Evolutionary conservation across 2,113 vertebrate genomes (phyloP), one percentile per base, ranked within the genome.

Genomic region (Pelodiscus sinensis): DNA sequence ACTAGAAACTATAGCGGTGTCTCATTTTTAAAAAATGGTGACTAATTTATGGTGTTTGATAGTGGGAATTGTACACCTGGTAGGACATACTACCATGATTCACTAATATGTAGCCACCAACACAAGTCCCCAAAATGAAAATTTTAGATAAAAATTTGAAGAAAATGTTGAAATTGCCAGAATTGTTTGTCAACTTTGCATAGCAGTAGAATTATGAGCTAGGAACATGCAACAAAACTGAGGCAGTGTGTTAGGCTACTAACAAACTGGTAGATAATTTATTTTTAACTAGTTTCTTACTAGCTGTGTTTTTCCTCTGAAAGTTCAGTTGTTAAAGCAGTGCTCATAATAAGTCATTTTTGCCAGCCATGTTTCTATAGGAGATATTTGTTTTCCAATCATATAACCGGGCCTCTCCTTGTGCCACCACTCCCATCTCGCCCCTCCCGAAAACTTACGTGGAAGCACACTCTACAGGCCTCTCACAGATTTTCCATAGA

Each of bases 371-470:
- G 27, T 77, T 77, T 44, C 73, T 77, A 15, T 44, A 50, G 35
- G 9, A 22, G 73, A 10, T 50, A 50, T 75, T 75, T 25, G 38
- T 38, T 75, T 25, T 50, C 38, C 65, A 21, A 18, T 71, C 8
- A 5, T 71, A 10, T 71, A 12, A 11, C 10, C 12, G 50, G 73
- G 44, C 38, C 73, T 25, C 38, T 71, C 65, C 9, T 16, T n/a
- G 18, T 71, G 18, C 65, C 65, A 19, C 31, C 31, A 35, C 65
- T 35, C n/a, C 65, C 65, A 19, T 16, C 25, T 27, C 12, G 4
- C 27, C 15, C n/a, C 9, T 3, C 4, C n/a, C 4, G 16, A 68
- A 68, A 38, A 44, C 35, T 44, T 44, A 22, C 1, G 2, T 2
- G 21, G 35, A 5, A 38, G 35, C 38, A 75, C 38, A 75, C 11